These are phyloP conservation scores for Tillus elongatus DNA, from an alignment of 2,888 invertebrate species.

Conservation along the genomic window DNA sequence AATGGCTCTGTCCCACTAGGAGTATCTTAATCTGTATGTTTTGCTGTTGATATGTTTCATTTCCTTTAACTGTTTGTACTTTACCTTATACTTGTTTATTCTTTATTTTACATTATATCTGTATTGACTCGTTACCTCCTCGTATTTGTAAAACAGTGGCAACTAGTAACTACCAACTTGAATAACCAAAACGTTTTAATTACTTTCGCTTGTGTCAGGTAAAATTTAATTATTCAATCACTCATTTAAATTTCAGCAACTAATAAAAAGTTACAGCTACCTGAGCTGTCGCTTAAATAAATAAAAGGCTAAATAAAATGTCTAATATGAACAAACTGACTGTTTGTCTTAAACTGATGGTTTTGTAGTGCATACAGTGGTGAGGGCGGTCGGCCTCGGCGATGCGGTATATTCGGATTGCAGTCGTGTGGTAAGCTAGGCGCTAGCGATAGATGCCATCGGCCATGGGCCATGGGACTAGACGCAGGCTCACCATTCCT, in stretches of 20 bases:
- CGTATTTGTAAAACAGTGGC: conserved; percentile 27
- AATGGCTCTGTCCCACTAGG: conserved; percentile 47
- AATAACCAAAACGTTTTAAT: conserved; percentile 12
- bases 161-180: conserved; percentile 22
- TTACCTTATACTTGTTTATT: conserved; percentile 24
- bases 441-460: conserved; percentile 14
- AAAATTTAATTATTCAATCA: too few species aligned
- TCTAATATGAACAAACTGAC: conserved; percentile 19
- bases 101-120: conserved; percentile 29
- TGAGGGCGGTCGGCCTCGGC: conserved; percentile 24
- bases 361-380: conserved; percentile 40
- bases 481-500: too few species aligned
- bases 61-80: conserved; percentile 37
- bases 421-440: too few species aligned
- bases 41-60: conserved; percentile 43
- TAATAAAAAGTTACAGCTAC: too few species aligned
- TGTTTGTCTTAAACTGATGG: conserved; percentile 35
- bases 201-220: too few species aligned
- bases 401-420: conserved; percentile 9
- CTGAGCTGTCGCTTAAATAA: too few species aligned
- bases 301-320: conserved; percentile 13
- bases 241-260: too few species aligned
- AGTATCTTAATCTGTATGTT: conserved; percentile 44
- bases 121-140: conserved; percentile 43
- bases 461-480: conserved; percentile 23